These are phyloP conservation scores for Plecotus auritus DNA, from an alignment of 2,113 vertebrate species.

Conservation along the genomic window DNA sequence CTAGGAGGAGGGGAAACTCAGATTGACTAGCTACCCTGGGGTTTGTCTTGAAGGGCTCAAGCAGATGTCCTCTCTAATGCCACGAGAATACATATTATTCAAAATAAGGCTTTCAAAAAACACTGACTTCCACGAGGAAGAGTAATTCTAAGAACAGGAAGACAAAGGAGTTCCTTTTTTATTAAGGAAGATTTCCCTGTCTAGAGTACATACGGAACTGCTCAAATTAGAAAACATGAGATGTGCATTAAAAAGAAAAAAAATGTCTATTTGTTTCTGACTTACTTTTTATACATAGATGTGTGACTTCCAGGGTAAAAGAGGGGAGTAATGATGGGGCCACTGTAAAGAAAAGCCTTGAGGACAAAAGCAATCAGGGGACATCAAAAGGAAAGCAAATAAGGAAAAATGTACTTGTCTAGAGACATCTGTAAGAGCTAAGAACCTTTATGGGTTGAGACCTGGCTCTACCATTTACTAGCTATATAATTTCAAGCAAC, in stretches of 20 bases:
- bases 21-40: not conserved
- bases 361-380: not conserved
- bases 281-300: not conserved
- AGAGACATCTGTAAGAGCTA: not conserved
- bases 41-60: not conserved
- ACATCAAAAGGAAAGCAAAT: not conserved
- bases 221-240: constrained; percentile 3
- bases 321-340: not conserved
- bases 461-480: not conserved
- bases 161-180: not conserved
- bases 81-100: not conserved
- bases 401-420: not conserved
- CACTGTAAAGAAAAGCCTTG: not conserved
- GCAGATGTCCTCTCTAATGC: not conserved
- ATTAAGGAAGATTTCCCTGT: not conserved
- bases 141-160: not conserved
- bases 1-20: not conserved
- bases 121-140: not conserved
- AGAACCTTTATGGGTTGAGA: not conserved
- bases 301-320: not conserved
- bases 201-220: not conserved
- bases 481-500: not conserved
- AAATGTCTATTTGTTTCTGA: not conserved
- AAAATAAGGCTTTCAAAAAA: not conserved
- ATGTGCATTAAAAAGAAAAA: not conserved